These are phyloP conservation scores for Acipenser transmontanus DNA, from an alignment of 2,797 vertebrate genomes.

Conservation along the genomic window DNA sequence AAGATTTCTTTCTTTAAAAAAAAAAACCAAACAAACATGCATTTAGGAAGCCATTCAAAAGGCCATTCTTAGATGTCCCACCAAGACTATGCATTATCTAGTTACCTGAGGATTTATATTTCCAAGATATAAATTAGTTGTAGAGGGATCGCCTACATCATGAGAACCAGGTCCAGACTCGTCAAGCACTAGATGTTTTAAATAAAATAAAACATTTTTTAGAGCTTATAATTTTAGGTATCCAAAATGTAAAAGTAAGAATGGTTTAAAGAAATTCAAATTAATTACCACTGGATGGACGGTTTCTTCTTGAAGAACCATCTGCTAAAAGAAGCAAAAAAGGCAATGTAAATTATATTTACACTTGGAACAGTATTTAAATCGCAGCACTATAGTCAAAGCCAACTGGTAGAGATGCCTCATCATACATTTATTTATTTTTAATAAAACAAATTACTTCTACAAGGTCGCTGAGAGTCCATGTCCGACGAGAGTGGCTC, in stretches of 20 bases:
- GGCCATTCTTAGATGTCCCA: neutral
- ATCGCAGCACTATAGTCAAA: conserved; percentile 15
- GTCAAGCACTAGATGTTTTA: conserved; percentile 78
- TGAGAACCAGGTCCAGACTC: conserved; percentile 96
- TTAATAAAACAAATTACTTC: conserved; percentile 35
- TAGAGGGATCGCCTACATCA: conserved; percentile 95
- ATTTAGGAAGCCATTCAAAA: too few relatives aligned
- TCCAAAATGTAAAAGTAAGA: too few relatives aligned
- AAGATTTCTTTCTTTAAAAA: too few relatives aligned
- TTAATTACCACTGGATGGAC: conserved; percentile 92
- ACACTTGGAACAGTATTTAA: conserved; percentile 32
- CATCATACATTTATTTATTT: too few relatives aligned
- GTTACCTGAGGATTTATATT: conserved; percentile 97
- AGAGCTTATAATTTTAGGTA: neutral
- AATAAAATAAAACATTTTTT: conserved; percentile 35
- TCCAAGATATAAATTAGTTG: conserved; percentile 94
- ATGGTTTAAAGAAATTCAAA: too few relatives aligned
- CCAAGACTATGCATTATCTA: too few relatives aligned
- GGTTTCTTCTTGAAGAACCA: conserved; percentile 94
- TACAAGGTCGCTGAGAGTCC: conserved; percentile 86
- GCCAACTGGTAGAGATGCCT: neutral
- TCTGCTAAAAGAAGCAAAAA: conserved; percentile 79
- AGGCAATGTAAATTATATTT: conserved; percentile 56
- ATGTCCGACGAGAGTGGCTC: conserved; percentile 76
- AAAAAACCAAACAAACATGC: neutral